phyloP scores from a whole-genome alignment of 2,113 vertebrate species.

The Eurystomus gularis region DNA sequence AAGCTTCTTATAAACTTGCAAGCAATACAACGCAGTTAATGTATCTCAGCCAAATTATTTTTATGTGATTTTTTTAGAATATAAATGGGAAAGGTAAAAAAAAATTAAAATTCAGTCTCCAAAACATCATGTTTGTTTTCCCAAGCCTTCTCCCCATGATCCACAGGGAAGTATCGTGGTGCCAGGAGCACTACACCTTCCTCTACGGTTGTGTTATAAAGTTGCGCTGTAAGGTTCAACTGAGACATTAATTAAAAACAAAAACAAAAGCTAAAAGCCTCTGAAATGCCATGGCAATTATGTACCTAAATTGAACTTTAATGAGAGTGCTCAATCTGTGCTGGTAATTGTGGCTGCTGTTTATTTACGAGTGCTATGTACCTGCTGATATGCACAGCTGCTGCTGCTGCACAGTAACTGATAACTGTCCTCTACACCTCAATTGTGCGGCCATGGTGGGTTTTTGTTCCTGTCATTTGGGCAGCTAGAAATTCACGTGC shows the following conservation, averaged over 20 bases:
- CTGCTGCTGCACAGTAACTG: neutral
- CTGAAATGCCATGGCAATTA: constrained; percentile 61
- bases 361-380: constrained; percentile 34
- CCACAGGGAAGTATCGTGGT: neutral
- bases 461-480: neutral
- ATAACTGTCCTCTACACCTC: neutral
- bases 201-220: neutral
- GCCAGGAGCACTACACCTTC: neutral
- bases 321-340: constrained; percentile 57
- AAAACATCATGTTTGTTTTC: neutral
- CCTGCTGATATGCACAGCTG: constrained; percentile 27
- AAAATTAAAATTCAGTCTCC: neutral
- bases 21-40: neutral
- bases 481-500: neutral
- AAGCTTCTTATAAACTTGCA: neutral
- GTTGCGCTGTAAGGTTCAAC: neutral
- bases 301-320: constrained; percentile 56
- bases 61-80: neutral
- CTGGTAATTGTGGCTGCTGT: constrained; percentile 49
- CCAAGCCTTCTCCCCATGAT: neutral
- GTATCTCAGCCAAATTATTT: neutral
- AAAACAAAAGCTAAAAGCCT: neutral
- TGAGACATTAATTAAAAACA: constrained; percentile 31
- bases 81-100: neutral
- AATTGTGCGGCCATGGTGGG: accelerated